Percentiles rank a stretch among this genome's conserved stretches.
Evolutionary conservation across 2,113 vertebrate species (phyloP).

Genomic region (Emydura subglobosa): DNA sequence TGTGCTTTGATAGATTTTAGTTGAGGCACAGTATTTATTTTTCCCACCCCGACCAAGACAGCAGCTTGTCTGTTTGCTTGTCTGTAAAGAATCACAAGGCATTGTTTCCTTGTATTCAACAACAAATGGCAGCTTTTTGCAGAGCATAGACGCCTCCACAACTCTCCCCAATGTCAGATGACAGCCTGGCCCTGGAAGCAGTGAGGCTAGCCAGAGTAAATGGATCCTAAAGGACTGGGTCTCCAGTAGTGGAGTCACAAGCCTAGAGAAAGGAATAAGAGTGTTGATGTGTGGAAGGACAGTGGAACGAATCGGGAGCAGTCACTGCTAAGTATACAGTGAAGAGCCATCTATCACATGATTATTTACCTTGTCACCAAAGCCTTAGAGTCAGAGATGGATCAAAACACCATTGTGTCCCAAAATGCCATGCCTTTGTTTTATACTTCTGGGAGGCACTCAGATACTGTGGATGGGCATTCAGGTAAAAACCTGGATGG

Average conservation of each 20-base stretch:
- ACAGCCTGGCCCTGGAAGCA: background rate
- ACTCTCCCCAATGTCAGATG: background rate
- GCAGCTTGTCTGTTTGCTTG: background rate
- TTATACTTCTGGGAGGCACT: background rate
- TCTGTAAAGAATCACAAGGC: background rate
- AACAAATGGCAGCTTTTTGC: background rate
- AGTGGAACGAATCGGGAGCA: background rate
- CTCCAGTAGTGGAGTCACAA: background rate
- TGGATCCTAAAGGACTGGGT: background rate
- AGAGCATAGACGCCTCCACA: background rate
- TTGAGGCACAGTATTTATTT: background rate
- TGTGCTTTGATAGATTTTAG: background rate
- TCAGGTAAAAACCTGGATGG: background rate
- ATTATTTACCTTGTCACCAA: background rate
- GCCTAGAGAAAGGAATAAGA: background rate
- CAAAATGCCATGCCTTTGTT: background rate
- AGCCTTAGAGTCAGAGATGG: background rate
- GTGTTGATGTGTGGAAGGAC: background rate
- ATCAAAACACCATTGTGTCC: background rate
- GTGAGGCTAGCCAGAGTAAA: background rate
- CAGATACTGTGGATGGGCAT: background rate
- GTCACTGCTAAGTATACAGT: background rate
- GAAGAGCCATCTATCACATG: background rate
- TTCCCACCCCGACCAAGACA: background rate
- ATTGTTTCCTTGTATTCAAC: background rate